Conservation (phyloP, 1,140 invertebrate species). For the Hyposmocoma kahamanoa region DNA sequence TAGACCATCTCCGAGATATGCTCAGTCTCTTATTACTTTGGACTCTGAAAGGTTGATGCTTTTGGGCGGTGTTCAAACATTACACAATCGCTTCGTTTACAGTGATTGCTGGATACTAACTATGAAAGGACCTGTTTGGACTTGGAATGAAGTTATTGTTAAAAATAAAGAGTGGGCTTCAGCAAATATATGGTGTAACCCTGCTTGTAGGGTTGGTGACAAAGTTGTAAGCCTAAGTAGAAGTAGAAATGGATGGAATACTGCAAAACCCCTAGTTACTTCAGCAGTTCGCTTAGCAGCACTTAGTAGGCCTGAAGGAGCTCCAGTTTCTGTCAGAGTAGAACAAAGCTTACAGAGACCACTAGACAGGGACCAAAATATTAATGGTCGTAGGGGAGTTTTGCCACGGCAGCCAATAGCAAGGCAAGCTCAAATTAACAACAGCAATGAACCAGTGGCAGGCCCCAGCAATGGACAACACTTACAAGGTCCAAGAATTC, state of each 20-base stretch:
- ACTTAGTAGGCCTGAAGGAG: constrained; percentile 46
- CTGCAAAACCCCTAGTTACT: constrained; percentile 61
- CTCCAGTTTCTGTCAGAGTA: constrained; percentile 54
- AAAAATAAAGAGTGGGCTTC: constrained; percentile 85
- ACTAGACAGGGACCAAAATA: constrained; percentile 80
- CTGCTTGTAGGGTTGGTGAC: constrained; percentile 84
- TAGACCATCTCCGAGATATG: constrained; percentile 89
- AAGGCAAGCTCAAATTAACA: constrained; percentile 21
- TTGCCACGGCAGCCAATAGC: constrained; percentile 59
- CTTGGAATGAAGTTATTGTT: constrained; percentile 86
- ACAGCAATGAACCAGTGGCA: constrained; percentile 42
- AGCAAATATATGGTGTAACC: constrained; percentile 93
- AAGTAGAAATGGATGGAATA: constrained; percentile 68
- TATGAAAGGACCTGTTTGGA: constrained; percentile 81
- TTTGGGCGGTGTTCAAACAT: constrained; percentile 79
- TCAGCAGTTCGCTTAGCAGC: constrained; percentile 62
- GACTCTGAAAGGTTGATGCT: constrained; percentile 82
- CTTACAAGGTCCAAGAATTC: constrained; percentile 18
- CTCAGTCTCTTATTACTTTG: constrained; percentile 88
- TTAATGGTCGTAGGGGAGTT: constrained; percentile 80
- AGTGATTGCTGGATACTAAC: constrained; percentile 79
- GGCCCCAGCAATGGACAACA: constrained; percentile 54
- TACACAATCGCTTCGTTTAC: constrained; percentile 72
- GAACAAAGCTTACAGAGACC: constrained; percentile 63
- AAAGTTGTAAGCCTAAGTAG: constrained; percentile 80